Evolutionary conservation across 2,113 vertebrate genomes (phyloP).

Genomic region (Natator depressus): DNA sequence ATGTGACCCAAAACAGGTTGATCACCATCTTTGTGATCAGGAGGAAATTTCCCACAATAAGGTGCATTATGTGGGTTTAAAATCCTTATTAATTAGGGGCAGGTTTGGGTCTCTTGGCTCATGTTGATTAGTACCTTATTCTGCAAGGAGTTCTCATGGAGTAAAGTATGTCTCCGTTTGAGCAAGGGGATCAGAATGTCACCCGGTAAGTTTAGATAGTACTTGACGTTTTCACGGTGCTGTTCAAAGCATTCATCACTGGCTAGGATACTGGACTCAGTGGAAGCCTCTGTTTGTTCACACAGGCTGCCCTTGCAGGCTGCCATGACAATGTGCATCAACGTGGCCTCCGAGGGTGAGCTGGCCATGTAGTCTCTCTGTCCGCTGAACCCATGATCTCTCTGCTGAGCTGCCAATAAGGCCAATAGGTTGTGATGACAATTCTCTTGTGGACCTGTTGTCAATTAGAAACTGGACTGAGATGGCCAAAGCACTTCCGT

Average conservation of each 20-base stretch:
- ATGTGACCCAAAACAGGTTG: not conserved
- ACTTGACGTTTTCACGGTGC: fast-evolving
- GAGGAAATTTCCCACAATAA: not conserved
- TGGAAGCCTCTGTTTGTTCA: not conserved
- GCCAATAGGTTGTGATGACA: not conserved
- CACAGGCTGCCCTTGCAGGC: fast-evolving
- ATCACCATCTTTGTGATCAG: not conserved
- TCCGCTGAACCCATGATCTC: not conserved
- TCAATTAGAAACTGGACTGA: conserved; percentile 42
- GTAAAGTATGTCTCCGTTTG: not conserved
- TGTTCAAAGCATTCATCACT: fast-evolving
- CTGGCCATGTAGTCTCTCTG: fast-evolving
- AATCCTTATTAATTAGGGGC: fast-evolving
- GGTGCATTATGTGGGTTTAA: not conserved
- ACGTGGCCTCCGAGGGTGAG: not conserved
- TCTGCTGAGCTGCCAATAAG: not conserved
- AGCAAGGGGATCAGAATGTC: not conserved
- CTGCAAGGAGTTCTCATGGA: not conserved
- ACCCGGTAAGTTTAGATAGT: not conserved
- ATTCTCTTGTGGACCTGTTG: conserved; percentile 26
- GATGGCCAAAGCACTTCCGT: conserved; percentile 46
- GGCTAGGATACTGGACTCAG: not conserved
- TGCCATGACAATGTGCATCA: not conserved
- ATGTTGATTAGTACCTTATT: not conserved
- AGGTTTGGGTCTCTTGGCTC: not conserved